Percentiles rank a stretch among this genome's conserved stretches.
These are phyloP conservation scores for Meiosimyza decipiens DNA, from an alignment of 2,888 invertebrate genomes.

Conservation along the genomic window DNA sequence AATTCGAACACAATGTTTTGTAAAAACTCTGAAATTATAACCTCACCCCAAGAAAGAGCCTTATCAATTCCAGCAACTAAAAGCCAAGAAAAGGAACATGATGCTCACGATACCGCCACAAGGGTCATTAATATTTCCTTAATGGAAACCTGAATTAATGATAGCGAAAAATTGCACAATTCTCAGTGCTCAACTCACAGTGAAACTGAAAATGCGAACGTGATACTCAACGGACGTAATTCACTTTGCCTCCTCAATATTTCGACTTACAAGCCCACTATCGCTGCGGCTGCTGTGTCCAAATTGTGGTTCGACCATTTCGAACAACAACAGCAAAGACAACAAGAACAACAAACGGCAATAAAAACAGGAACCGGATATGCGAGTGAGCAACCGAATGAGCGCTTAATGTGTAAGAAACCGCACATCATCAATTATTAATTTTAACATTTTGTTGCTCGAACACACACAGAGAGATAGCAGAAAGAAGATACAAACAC, in stretches of 20 bases:
- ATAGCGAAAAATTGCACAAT: neutral
- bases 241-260: too few relatives aligned
- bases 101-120: neutral
- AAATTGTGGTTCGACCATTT: too few relatives aligned
- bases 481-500: too few relatives aligned
- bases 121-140: conserved; percentile 14
- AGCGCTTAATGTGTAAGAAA: conserved; percentile 28
- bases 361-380: conserved; percentile 11
- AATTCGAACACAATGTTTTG: neutral
- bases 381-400: neutral
- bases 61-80: neutral
- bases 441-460: conserved; percentile 53
- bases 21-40: neutral
- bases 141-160: conserved; percentile 19
- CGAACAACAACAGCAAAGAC: too few relatives aligned
- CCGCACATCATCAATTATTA: conserved; percentile 54
- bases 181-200: neutral
- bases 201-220: too few relatives aligned
- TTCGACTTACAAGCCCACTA: too few relatives aligned
- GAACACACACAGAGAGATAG: neutral
- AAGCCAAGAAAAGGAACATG: neutral
- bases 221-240: too few relatives aligned
- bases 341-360: neutral
- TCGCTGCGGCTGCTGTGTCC: too few relatives aligned
- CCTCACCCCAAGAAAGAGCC: neutral